phyloP scores from a whole-genome alignment of 2,113 vertebrate genomes.

The Candoia aspera region DNA sequence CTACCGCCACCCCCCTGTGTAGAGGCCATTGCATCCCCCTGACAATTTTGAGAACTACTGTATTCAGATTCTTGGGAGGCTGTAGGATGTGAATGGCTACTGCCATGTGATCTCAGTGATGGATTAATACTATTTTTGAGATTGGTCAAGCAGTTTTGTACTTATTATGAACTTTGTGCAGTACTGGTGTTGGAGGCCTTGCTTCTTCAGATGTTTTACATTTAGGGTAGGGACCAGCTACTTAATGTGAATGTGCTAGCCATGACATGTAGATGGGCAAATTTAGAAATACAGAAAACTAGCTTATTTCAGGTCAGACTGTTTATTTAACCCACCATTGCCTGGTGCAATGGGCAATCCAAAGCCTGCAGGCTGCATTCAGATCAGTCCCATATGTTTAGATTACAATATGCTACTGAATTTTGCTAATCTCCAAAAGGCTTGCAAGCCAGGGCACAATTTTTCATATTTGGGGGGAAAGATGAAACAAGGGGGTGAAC shows the following conservation, averaged over 20 bases:
- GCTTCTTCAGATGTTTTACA: neutral
- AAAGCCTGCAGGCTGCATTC: neutral
- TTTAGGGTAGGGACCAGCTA: neutral
- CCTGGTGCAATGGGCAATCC: neutral
- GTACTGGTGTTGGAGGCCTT: neutral
- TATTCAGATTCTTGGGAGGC: neutral
- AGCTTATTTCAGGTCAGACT: neutral
- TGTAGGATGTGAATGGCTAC: neutral
- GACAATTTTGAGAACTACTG: neutral
- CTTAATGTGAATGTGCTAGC: neutral
- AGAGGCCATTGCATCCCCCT: neutral
- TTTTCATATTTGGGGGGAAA: neutral
- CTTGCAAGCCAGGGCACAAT: neutral
- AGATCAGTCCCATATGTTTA: neutral
- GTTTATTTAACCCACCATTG: neutral
- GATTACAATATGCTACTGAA: neutral
- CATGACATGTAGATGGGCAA: neutral
- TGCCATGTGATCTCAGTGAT: neutral
- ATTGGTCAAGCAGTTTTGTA: neutral
- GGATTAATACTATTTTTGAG: neutral
- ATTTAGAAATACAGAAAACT: neutral
- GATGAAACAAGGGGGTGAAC: neutral
- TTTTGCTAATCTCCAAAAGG: neutral
- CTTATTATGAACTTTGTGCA: neutral
- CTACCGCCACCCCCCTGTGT: neutral